Evolutionary conservation across 2,113 vertebrate species (phyloP).

Genomic region (Rhegmatorhina hoffmannsi): DNA sequence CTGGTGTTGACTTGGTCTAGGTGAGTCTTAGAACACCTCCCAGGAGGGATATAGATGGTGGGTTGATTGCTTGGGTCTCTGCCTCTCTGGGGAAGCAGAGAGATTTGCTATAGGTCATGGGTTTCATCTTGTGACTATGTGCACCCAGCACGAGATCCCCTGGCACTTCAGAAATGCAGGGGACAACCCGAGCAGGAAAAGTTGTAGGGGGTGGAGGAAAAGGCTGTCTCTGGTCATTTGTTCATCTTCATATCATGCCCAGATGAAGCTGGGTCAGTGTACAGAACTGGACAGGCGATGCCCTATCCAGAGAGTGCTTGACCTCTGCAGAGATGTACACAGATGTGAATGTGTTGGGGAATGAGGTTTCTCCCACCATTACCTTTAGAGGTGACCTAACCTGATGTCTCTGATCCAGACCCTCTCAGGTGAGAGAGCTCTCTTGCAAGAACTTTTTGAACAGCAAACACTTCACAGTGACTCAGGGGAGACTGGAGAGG

Average conservation of each 20-base stretch:
- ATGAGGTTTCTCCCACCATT: not conserved
- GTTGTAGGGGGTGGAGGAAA: not conserved
- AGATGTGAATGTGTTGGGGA: not conserved
- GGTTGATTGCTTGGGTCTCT: not conserved
- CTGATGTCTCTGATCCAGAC: not conserved
- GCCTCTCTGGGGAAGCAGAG: not conserved
- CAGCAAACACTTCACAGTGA: not conserved
- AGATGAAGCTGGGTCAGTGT: not conserved
- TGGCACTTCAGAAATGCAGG: not conserved
- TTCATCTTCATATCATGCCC: not conserved
- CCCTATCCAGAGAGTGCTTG: not conserved
- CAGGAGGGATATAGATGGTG: not conserved
- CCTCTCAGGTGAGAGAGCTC: not conserved
- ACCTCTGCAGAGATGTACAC: not conserved
- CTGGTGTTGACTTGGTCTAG: not conserved
- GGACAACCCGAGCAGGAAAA: not conserved
- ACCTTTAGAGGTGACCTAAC: not conserved
- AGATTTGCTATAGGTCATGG: not conserved
- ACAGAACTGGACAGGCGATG: not conserved
- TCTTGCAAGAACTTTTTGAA: not conserved
- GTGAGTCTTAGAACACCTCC: not conserved
- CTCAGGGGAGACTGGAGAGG: not conserved
- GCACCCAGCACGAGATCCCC: not conserved
- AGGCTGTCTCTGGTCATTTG: not conserved
- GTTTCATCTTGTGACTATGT: not conserved